Conservation (phyloP, 2,113 vertebrate genomes). For the Larimichthys crocea region DNA sequence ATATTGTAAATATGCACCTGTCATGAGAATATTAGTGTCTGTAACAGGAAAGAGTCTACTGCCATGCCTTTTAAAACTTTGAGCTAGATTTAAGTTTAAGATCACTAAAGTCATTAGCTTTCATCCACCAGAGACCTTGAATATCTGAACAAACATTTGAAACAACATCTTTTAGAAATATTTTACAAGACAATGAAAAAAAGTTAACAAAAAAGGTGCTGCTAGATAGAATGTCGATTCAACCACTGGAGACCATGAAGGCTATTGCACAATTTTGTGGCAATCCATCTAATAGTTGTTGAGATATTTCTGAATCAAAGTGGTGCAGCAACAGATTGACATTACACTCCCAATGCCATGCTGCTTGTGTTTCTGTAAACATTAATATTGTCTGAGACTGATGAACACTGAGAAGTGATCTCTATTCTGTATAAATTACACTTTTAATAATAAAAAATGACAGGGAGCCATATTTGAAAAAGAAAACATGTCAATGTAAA, state of each 20-base stretch:
- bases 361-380: neutral
- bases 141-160: neutral
- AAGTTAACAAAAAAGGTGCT: too few species aligned
- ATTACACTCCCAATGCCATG: neutral
- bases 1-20: neutral
- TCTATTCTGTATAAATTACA: neutral
- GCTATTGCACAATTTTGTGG: neutral
- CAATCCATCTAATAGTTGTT: neutral
- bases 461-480: neutral
- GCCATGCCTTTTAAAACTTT: neutral
- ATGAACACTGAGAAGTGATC: too few species aligned
- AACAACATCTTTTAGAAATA: neutral
- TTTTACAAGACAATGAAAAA: neutral
- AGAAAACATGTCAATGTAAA: constrained; percentile 13
- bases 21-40: neutral
- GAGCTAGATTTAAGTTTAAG: neutral
- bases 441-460: neutral
- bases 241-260: neutral
- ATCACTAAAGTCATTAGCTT: neutral
- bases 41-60: neutral
- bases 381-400: too few species aligned
- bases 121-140: neutral
- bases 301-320: neutral
- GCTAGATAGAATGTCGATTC: neutral
- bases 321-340: neutral